Base-by-base conservation (phyloP, 1,140 invertebrate genomes). In the Magallana gigas region DNA sequence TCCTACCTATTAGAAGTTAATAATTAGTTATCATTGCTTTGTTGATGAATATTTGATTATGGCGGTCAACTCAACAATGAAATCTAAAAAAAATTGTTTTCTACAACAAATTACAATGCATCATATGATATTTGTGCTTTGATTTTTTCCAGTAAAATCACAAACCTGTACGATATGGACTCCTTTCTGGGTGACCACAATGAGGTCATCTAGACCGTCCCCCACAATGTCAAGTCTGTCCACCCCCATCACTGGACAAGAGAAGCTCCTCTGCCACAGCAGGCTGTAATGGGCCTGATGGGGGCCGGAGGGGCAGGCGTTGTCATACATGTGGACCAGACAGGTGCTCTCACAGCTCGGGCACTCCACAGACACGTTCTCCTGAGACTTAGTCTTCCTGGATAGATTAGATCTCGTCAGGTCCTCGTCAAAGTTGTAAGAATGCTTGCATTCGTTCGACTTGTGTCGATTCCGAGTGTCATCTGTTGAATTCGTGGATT, bases 171-270 rank as follows among this genome's bases (percentile, higher is more conserved):
- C 94, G 90, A 97, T 96, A 92, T 97, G 96, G 16, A 97, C 94
- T 80, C 97, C 97, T 91, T 96, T 96, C 91, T 96, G 95, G 2
- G 97, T 96, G 23, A 97, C 94, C n/a, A 97, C 96, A 87, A 96
- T 94, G 58, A 97, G 92, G 93, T 97, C 96, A 90, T 96, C 96
- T 62, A 97, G 94, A 64, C 96, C 97, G 94, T 97, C 96, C 16
- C 96, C 96, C 64, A 96, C 96, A n/a, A 97, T 94, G 92, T 97
- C 97, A 71, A 96, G 90, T 90, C 96, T 96, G 88, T 96, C 95
- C 48, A 97, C 94, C 0, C 95, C 95, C 92, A 97, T 95, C 59
- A 97, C 95, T 12, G 96, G 96, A 86, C 96, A 95, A 48, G 96
- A 94, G 90, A 97, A 96, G 84, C 95, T 94, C 90, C 95, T 87